Evolutionary conservation across 2,113 vertebrate species (phyloP).

Genomic region (Epinephelus fuscoguttatus): DNA sequence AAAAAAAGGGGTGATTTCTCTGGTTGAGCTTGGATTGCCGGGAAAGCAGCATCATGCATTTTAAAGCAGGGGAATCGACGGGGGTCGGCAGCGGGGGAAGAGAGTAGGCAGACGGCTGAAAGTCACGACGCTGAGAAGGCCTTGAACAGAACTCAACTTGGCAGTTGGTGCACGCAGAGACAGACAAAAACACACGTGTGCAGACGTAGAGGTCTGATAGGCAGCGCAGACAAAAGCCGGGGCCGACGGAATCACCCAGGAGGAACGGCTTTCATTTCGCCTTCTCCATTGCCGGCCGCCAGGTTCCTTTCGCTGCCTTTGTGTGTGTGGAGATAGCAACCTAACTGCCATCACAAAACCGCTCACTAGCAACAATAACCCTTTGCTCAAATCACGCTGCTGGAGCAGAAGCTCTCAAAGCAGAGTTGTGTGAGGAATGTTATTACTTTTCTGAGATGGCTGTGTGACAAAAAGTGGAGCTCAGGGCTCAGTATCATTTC

Average conservation of each 20-base stretch:
- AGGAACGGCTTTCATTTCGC: constrained; percentile 78
- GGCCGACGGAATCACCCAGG: constrained; percentile 65
- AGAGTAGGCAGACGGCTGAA: constrained; percentile 18
- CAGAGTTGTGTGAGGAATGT: constrained; percentile 41
- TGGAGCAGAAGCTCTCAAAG: constrained; percentile 45
- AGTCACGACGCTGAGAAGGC: constrained; percentile 12
- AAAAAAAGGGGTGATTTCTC: constrained; percentile 30
- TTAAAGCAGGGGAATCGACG: constrained; percentile 47
- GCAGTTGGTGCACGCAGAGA: constrained; percentile 30
- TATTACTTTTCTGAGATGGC: constrained; percentile 47
- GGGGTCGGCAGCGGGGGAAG: constrained; percentile 23
- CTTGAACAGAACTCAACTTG: constrained; percentile 49
- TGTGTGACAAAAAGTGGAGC: constrained; percentile 38
- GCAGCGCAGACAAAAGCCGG: constrained; percentile 66
- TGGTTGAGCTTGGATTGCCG: constrained; percentile 21
- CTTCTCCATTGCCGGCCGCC: constrained; percentile 48
- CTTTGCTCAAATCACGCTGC: constrained; percentile 31
- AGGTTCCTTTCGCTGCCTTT: constrained; percentile 62
- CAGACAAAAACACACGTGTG: not conserved
- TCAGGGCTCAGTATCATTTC: constrained; percentile 20
- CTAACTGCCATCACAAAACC: constrained; percentile 34
- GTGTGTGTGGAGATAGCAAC: constrained; percentile 62
- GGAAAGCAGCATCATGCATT: constrained; percentile 43
- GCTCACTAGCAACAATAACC: constrained; percentile 63
- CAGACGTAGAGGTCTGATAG: constrained; percentile 52